Evolutionary conservation across 2,797 vertebrate genomes (phyloP), one percentile per base, ranked within the genome.

Genomic region (Periparus ater): DNA sequence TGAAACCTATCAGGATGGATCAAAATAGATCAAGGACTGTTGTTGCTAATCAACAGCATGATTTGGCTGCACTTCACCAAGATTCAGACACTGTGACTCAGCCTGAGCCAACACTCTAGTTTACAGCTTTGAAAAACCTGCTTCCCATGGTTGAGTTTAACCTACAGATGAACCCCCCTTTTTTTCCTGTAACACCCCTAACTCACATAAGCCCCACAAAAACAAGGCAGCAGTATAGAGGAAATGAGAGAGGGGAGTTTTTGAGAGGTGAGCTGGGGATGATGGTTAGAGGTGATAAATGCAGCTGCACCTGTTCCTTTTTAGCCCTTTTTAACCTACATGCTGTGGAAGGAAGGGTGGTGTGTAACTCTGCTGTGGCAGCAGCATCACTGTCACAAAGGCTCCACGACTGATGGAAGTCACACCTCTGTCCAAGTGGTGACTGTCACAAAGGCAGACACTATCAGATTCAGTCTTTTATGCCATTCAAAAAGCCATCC

Each of bases 1-100:
- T 36, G 61, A 95, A 94, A 91, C 20, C 65, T 70, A 55, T 78
- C 70, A 75, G 54, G 62, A 68, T 57, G 44, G 73, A 81, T 90
- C 73, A 85, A 92, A 95, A 91, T 42, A 89, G 72, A 80, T 51
- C 77, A 91, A 89, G 38, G 47, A 34, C 72, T 47, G 48, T 71
- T 71, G 45, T 38, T 50, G 34, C 68, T 68, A 70, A 96, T 91
- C 75, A 79, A 61, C 13, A 2, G 27, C 68, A 76, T 0, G 0
- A 54, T 83, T 76, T 91, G 85, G 78, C 88, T 54, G 53, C 71
- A 27, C 50, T 92, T 91, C 50, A 77, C 74, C 75, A 66, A 57
- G 53, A 47, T 38, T 73, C 84, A 91, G 83, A 62, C 74, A 51
- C 45, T 21, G 57, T 15, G n/a, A 67, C 51, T 87, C 71, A 85